Base-by-base conservation (phyloP, 2,888 invertebrate genomes). In the Spodoptera exigua region DNA sequence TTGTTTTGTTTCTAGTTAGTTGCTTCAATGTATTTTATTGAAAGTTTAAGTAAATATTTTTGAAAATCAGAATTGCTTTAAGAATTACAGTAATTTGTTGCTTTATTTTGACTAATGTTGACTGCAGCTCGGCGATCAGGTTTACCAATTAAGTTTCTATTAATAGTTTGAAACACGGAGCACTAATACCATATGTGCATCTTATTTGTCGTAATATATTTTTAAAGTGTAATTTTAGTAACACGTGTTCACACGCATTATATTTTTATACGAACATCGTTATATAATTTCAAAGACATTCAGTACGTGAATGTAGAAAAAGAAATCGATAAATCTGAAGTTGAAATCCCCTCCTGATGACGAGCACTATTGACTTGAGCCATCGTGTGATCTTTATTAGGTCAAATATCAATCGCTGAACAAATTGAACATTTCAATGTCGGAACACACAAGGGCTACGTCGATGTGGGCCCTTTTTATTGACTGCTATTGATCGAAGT, bases 331-430 rank as follows among this genome's bases (percentile, higher is more conserved):
- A 27, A 27, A 27, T 5, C 27, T 27, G 17, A 4, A 14, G 40
- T 35, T 52, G n/a, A 55, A 61, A 64, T 57, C 60, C 52, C 55
- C 35, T 17, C 40, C 10, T 61, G 27, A 63, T 52, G 44, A 14
- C 40, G 5, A 37, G 41, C 52, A 21, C 17, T 72, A 40, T 57
- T 41, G 18, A 40, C 34, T 59, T 47, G 41, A 47, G 45, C 11
- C 34, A 44, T 48, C 37, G 13, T 74, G 66, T 59, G 61, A 51
- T 65, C 60, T 73, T 58, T 69, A 69, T 67, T 62, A 55, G 76
- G 76, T 81, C 76, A 80, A 76, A 77, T 81, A 81, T 83, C 83
- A 84, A 83, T 82, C 80, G 72, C 71, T 70, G 66, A 65, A 51
- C 53, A 69, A 32, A 59, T 12, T 36, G 61, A 59, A 87, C 86